A percentile compares a stretch with the other conserved stretches of the same genome.
These are phyloP conservation scores for Melitaea cinxia DNA, from an alignment of 1,140 invertebrate genomes.

Conservation along the genomic window DNA sequence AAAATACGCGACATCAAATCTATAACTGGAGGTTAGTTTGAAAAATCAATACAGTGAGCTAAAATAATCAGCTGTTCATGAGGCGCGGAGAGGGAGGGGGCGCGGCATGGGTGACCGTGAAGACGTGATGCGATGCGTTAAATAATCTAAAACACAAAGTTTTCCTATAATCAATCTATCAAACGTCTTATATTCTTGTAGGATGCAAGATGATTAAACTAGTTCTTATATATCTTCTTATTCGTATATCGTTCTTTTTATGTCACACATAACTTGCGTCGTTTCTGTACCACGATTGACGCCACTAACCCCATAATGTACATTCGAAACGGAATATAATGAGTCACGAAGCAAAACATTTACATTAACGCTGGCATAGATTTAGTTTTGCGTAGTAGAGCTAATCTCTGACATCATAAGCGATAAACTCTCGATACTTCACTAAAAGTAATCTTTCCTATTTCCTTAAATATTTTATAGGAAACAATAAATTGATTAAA, in stretches of 20 bases:
- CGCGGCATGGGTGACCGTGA: constrained; percentile 75
- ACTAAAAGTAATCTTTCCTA: not conserved
- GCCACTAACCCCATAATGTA: constrained; percentile 23
- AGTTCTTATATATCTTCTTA: not conserved
- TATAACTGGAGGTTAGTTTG: constrained; percentile 64
- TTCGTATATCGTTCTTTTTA: not conserved
- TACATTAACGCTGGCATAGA: constrained; percentile 35
- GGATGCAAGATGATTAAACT: not conserved
- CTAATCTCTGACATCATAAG: constrained; percentile 50
- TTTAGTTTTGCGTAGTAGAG: constrained; percentile 46
- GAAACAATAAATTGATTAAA: too few relatives aligned
- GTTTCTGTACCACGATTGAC: constrained; percentile 4
- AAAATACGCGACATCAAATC: constrained; percentile 23
- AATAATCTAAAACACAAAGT: constrained; percentile 39
- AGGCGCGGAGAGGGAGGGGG: constrained; percentile 61
- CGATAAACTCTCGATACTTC: not conserved
- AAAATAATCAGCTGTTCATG: constrained; percentile 80
- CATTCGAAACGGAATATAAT: constrained; percentile 43
- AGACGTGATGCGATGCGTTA: constrained; percentile 39
- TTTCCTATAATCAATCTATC: constrained; percentile 4
- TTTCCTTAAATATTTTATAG: not conserved
- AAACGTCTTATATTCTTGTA: not conserved
- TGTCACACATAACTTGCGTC: not conserved
- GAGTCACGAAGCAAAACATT: constrained; percentile 52
- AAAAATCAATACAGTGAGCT: constrained; percentile 81